Percentiles rank a stretch among this genome's conserved stretches.
Conservation (phyloP, 2,113 vertebrate genomes). For the Solea solea region DNA sequence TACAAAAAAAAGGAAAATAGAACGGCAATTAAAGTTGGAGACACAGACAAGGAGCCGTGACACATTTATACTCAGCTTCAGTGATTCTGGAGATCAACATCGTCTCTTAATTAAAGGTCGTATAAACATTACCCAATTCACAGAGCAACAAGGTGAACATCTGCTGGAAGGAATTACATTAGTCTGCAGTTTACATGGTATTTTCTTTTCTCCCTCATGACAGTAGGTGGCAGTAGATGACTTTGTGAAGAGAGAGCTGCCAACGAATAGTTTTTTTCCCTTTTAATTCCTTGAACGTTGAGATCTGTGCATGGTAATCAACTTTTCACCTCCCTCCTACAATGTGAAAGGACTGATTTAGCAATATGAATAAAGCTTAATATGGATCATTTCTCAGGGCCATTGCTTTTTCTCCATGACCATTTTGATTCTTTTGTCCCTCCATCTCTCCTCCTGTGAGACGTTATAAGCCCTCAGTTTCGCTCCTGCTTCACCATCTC, state of each 20-base stretch:
- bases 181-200: conserved; percentile 20
- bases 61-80: conserved; percentile 51
- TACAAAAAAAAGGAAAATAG: not conserved
- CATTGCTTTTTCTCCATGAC: conserved; percentile 34
- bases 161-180: conserved; percentile 70
- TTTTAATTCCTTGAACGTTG: conserved; percentile 27
- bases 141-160: conserved; percentile 77
- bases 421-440: conserved; percentile 56
- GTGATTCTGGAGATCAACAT: conserved; percentile 60
- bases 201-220: conserved; percentile 34
- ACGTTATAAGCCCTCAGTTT: conserved; percentile 51
- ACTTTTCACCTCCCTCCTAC: conserved; percentile 41
- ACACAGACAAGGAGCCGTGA: conserved; percentile 37
- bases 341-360: conserved; percentile 41
- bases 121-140: conserved; percentile 71
- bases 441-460: conserved; percentile 49
- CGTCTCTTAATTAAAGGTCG: conserved; percentile 77
- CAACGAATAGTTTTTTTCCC: conserved; percentile 16
- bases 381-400: conserved; percentile 27
- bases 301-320: conserved; percentile 31
- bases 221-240: conserved; percentile 77
- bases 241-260: conserved; percentile 18
- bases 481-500: conserved; percentile 52
- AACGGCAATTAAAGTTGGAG: conserved; percentile 56
- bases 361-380: conserved; percentile 44